Conservation (phyloP, 2,797 vertebrate species). For the Darevskia nairensis region DNA sequence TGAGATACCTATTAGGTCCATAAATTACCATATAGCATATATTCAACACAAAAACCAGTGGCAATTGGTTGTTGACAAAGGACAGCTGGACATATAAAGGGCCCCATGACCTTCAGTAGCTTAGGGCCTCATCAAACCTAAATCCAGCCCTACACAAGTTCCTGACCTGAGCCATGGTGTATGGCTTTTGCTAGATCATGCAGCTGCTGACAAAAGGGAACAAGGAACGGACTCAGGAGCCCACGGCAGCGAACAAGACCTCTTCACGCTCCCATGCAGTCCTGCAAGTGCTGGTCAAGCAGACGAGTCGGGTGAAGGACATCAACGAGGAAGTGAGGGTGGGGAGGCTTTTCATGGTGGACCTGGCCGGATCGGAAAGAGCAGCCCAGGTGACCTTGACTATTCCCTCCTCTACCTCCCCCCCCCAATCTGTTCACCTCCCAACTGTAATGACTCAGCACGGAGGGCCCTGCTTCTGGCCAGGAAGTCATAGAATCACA, state of each 20-base stretch:
- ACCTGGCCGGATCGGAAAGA: constrained; percentile 73
- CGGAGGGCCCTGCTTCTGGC: too few species aligned
- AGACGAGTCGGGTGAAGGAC: constrained; percentile 22
- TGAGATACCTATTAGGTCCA: too few species aligned
- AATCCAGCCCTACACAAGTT: neutral
- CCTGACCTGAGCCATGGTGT: neutral
- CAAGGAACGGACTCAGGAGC: constrained; percentile 72
- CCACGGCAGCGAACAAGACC: constrained; percentile 69
- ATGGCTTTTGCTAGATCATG: constrained; percentile 63
- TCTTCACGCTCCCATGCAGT: constrained; percentile 73
- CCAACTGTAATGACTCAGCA: too few species aligned
- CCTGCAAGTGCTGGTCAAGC: constrained; percentile 74
- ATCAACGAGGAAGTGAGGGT: constrained; percentile 27
- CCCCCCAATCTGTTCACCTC: neutral
- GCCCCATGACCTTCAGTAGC: too few species aligned
- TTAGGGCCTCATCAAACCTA: too few species aligned
- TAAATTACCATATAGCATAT: too few species aligned
- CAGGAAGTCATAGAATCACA: too few species aligned
- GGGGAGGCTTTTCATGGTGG: constrained; percentile 76
- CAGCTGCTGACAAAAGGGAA: constrained; percentile 76
- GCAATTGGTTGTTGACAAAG: too few species aligned
- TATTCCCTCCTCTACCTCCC: neutral
- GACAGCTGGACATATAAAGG: too few species aligned
- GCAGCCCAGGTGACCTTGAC: constrained; percentile 70
- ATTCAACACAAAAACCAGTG: too few species aligned